phyloP scores from a whole-genome alignment of 2,888 invertebrate genomes.

The Linyphia triangularis region DNA sequence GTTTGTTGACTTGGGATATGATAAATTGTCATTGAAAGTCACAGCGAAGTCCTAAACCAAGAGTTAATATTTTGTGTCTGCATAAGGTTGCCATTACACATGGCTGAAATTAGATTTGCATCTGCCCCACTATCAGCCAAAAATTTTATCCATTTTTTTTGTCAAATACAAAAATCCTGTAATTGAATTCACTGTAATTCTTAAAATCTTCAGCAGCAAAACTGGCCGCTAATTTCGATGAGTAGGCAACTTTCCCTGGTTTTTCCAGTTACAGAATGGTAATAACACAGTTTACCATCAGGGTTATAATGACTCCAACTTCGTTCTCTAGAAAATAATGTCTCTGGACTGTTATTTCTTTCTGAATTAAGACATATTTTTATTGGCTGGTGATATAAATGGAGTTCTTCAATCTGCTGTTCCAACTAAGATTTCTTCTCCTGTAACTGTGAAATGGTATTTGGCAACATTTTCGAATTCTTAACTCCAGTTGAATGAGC shows the following conservation, averaged over 20 bases:
- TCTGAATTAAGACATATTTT: not conserved
- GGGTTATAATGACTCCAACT: not conserved
- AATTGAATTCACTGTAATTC: too few relatives aligned
- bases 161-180: not conserved
- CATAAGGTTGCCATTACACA: constrained; percentile 8
- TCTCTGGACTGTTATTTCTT: not conserved
- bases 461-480: not conserved
- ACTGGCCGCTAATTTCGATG: constrained; percentile 29
- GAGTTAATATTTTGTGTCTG: constrained; percentile 17
- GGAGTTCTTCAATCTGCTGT: not conserved
- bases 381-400: not conserved
- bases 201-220: constrained; percentile 33
- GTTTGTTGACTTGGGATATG: constrained; percentile 61
- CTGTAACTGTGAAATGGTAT: not conserved
- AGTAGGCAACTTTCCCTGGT: constrained; percentile 4
- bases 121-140: constrained; percentile 52
- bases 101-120: constrained; percentile 21
- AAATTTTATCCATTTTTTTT: constrained; percentile 20
- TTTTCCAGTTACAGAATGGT: constrained; percentile 17
- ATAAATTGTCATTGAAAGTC: constrained; percentile 71
- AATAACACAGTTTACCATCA: constrained; percentile 1
- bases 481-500: not conserved
- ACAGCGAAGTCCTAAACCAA: constrained; percentile 58
- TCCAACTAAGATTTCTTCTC: not conserved
- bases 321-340: constrained; percentile 1